phyloP scores from a whole-genome alignment of 1,140 invertebrate genomes.

The Solenopsis fugax region DNA sequence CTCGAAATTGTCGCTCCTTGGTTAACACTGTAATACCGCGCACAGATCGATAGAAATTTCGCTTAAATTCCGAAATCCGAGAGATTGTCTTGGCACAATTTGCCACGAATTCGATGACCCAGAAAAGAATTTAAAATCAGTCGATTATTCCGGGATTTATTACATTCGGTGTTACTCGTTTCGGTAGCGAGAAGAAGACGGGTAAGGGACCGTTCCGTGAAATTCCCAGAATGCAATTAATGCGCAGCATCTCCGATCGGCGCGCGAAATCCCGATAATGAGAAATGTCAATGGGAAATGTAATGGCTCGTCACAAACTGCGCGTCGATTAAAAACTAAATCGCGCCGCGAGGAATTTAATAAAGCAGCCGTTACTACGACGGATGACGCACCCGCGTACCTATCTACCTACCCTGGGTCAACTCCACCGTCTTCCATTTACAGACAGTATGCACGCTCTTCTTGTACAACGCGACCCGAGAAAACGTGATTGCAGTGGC shows the following conservation, averaged over 20 bases:
- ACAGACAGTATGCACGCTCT: slow-evolving; percentile 93
- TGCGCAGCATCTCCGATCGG: slow-evolving; percentile 56
- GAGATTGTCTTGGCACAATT: slow-evolving; percentile 13
- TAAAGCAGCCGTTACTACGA: slow-evolving; percentile 48
- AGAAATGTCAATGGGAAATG: slow-evolving; percentile 62
- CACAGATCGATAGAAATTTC: neutral
- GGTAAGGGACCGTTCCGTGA: neutral
- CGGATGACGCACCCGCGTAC: slow-evolving; percentile 43
- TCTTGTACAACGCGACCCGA: slow-evolving; percentile 93
- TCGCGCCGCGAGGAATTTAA: slow-evolving; percentile 67
- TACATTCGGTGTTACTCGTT: slow-evolving; percentile 31
- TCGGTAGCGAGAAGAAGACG: neutral
- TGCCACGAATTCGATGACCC: neutral
- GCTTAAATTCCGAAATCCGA: neutral
- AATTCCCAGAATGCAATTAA: slow-evolving; percentile 65
- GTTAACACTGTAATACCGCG: neutral
- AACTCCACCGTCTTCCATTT: slow-evolving; percentile 71
- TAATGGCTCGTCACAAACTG: slow-evolving; percentile 55
- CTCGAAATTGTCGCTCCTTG: neutral
- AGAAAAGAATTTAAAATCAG: slow-evolving; percentile 31
- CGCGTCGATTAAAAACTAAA: slow-evolving; percentile 68
- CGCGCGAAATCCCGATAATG: slow-evolving; percentile 56
- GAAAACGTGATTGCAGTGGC: slow-evolving; percentile 95
- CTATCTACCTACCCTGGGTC: neutral
- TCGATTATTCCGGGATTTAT: slow-evolving; percentile 56